Evolutionary conservation across 2,797 vertebrate species (phyloP), one percentile per base, ranked within the genome.

Genomic region (Setipinna tenuifilis): DNA sequence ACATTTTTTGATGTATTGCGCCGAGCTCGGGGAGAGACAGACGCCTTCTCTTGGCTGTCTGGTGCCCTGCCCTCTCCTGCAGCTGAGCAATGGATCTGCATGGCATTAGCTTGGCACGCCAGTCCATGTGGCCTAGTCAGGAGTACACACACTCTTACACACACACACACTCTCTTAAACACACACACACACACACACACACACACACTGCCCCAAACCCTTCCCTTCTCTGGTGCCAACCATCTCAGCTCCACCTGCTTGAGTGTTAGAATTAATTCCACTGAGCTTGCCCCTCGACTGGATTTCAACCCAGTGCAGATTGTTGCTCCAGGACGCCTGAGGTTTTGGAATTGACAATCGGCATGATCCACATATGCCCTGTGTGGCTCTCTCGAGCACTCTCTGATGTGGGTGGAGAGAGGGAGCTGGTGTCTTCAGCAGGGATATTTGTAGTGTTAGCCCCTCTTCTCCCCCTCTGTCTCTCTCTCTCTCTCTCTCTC

Each of bases 261-360:
- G 90, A 92, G 93, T 93, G 93, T 94, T 95, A 94, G 91, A 93
- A 94, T 94, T 93, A 93, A 95, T 95, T 93, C 93, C 90, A 90
- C 92, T 89, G 90, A 89, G 90, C 88, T 90, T 91, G 88, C 68
- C 71, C 71, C 71, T 87, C 87, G 87, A 91, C 91, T 92, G 88
- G 91, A 92, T 91, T 90, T 88, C 89, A 87, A 89, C 93, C 89
- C 92, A 91, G 89, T 91, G 91, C 91, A 91, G 90, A 89, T 90
- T 89, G 90, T 90, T 87, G 87, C 88, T 90, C 71, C 89, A 91
- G 88, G 86, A 90, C 91, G 90, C 88, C 90, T 89, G 89, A 84
- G 91, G 91, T 93, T 93, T 88, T 78, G 71, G 91, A 92, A 91
- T 90, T 84, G 83, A 91, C 89, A 88, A 86, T 87, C 87, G 86